A percentile compares a stretch with the other conserved stretches of the same genome.
Conservation (phyloP, 2,797 vertebrate genomes). For the Gymnothorax javanicus region DNA sequence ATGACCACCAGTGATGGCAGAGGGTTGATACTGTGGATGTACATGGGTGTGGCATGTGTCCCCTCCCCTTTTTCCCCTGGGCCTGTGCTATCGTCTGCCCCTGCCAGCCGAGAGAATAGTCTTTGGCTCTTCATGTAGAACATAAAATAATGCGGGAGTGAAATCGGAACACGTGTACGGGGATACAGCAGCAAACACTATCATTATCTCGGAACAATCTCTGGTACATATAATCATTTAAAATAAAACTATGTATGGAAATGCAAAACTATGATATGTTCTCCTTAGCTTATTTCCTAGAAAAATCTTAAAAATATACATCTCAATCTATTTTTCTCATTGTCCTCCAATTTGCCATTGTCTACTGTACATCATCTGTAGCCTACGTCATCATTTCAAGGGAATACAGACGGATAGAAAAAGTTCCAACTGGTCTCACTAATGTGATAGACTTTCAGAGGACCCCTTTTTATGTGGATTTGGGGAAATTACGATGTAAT, state of each 20-base stretch:
- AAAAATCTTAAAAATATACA: slow-evolving; percentile 49
- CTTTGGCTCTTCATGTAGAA: slow-evolving; percentile 39
- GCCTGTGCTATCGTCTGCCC: background rate
- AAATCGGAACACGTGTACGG: background rate
- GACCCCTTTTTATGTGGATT: background rate
- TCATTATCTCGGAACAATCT: slow-evolving; percentile 31
- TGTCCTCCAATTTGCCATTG: background rate
- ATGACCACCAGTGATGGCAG: slow-evolving; percentile 1
- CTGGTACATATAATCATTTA: slow-evolving; percentile 32
- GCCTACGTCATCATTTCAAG: background rate
- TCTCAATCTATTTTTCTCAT: slow-evolving; percentile 27
- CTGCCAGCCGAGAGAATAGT: slow-evolving; percentile 21
- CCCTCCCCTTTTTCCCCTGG: background rate
- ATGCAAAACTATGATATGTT: slow-evolving; percentile 38
- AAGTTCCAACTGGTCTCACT: slow-evolving; percentile 16
- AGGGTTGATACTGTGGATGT: background rate
- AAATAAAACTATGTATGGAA: slow-evolving; percentile 38
- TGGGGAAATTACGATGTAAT: slow-evolving; percentile 17
- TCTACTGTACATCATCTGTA: background rate
- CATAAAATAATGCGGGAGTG: background rate
- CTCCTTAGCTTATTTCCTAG: slow-evolving; percentile 27
- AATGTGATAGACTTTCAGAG: background rate
- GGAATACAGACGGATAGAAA: background rate
- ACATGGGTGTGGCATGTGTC: background rate
- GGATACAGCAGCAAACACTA: slow-evolving; percentile 2